These are phyloP conservation scores for Leptoteleia sp. DNA, from an alignment of 1,140 invertebrate species.

Conservation along the genomic window DNA sequence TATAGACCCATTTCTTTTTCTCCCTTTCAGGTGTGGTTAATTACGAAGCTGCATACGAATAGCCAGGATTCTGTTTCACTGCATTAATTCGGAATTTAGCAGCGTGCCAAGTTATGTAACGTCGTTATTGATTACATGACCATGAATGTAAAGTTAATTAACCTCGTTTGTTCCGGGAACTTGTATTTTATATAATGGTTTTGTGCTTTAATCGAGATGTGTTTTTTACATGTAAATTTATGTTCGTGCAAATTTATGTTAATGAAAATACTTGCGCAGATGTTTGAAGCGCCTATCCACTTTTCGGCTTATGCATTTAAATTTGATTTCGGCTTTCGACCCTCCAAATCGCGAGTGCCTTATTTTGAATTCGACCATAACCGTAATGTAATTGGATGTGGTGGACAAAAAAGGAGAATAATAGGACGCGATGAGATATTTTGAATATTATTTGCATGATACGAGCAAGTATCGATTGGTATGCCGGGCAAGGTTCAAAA, in stretches of 20 bases:
- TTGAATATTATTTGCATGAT: constrained; percentile 49
- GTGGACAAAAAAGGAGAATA: constrained; percentile 46
- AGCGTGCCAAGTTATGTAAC: constrained; percentile 40
- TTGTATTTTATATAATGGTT: constrained; percentile 31
- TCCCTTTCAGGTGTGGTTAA: no score
- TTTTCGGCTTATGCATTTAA: background rate
- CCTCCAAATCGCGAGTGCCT: background rate
- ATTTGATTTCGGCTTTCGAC: constrained; percentile 16
- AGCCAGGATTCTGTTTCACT: no score
- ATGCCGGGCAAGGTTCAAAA: constrained; percentile 16
- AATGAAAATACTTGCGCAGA: background rate
- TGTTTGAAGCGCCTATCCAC: background rate
- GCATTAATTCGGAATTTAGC: constrained; percentile 31
- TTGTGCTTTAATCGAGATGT: constrained; percentile 13
- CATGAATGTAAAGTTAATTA: constrained; percentile 52
- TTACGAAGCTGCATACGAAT: no score
- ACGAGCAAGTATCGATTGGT: constrained; percentile 40
- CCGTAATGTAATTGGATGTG: constrained; percentile 14
- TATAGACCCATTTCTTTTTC: no score
- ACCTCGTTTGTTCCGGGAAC: constrained; percentile 32
- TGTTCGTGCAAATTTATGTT: background rate
- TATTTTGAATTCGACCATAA: constrained; percentile 13
- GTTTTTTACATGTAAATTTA: constrained; percentile 14
- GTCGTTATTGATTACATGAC: constrained; percentile 30
- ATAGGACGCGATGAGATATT: constrained; percentile 49